These are phyloP conservation scores for Cryptus viduatorius DNA, from an alignment of 2,888 invertebrate genomes.

Conservation along the genomic window DNA sequence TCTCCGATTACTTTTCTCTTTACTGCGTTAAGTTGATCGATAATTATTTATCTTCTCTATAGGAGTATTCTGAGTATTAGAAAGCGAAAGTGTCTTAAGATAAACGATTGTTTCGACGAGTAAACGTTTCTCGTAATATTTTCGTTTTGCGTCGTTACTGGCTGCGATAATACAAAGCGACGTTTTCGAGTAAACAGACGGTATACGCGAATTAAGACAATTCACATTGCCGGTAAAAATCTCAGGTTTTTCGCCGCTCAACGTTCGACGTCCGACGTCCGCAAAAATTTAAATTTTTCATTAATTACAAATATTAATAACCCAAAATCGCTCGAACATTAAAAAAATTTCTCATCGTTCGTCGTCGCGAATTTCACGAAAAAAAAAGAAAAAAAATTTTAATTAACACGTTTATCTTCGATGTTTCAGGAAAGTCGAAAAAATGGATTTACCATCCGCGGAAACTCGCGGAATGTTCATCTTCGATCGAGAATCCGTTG, in stretches of 20 bases:
- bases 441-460: conserved; percentile 61
- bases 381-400: too few species aligned
- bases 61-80: background rate
- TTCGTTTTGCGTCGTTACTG: too few species aligned
- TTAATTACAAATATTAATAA: background rate
- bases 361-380: background rate
- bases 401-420: conserved; percentile 69
- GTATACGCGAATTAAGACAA: background rate
- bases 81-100: conserved; percentile 21
- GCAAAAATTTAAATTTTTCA: background rate
- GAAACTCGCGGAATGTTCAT: conserved; percentile 80
- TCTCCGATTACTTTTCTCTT: background rate
- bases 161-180: background rate
- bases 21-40: background rate
- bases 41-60: background rate
- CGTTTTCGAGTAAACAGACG: background rate
- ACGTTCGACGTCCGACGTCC: background rate
- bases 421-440: conserved; percentile 81
- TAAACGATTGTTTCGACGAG: too few species aligned
- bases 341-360: background rate
- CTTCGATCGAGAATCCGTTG: conserved; percentile 81
- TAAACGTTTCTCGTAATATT: too few species aligned
- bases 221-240: background rate
- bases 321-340: background rate
- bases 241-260: background rate